phyloP scores from a whole-genome alignment of 2,113 vertebrate genomes.

The Orthonyx spaldingii region DNA sequence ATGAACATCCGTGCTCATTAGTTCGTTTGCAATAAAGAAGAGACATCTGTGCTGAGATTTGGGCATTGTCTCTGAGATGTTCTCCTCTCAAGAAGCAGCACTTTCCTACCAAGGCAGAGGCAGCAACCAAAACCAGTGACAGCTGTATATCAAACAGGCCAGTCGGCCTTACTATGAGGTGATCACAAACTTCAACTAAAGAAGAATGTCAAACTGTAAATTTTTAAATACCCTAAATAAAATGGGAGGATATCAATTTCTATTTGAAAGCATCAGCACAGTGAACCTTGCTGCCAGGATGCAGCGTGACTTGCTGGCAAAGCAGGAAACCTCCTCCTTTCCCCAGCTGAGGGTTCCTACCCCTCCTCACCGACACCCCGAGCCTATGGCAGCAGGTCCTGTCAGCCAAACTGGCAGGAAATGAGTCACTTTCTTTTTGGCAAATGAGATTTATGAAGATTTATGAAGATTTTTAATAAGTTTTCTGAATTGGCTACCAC shows the following conservation, averaged over 20 bases:
- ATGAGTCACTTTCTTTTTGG: neutral
- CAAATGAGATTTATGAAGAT: neutral
- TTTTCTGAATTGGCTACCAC: neutral
- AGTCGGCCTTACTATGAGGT: neutral
- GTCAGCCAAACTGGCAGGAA: neutral
- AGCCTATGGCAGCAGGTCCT: neutral
- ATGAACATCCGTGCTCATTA: neutral
- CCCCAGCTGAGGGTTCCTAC: rapidly evolving
- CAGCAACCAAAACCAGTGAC: neutral
- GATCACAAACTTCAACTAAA: neutral
- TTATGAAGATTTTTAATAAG: neutral
- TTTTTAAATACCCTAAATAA: neutral
- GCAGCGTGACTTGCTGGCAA: neutral
- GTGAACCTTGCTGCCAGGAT: neutral
- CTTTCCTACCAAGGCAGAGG: neutral
- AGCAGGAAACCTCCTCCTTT: neutral
- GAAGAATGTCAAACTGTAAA: neutral
- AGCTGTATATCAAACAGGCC: neutral
- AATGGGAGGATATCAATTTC: neutral
- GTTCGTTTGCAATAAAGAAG: neutral
- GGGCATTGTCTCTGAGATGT: neutral
- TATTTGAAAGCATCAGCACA: neutral
- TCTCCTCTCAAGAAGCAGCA: neutral
- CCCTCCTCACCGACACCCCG: rapidly evolving
- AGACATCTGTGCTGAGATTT: neutral